Evolutionary conservation across 2,888 invertebrate species (phyloP).

Genomic region (Argynnis bischoffii): DNA sequence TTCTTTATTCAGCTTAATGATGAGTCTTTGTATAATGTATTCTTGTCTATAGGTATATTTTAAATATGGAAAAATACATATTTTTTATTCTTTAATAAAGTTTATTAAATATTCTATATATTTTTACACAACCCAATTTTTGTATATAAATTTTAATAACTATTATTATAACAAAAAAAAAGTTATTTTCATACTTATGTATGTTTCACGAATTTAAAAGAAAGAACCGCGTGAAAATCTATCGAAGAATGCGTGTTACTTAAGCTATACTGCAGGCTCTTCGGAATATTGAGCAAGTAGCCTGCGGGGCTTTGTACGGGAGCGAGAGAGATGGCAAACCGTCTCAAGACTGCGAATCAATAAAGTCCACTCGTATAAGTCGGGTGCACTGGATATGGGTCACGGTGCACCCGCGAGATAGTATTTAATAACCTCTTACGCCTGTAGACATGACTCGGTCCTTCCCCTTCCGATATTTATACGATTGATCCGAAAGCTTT

Average conservation of each 20-base stretch:
- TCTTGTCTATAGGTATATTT: too few relatives aligned
- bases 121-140: too few relatives aligned
- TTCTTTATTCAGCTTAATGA: too few relatives aligned
- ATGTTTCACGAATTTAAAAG: conserved; percentile 41
- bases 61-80: too few relatives aligned
- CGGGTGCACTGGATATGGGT: conserved; percentile 79
- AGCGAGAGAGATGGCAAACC: conserved; percentile 65
- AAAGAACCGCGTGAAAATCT: conserved; percentile 54
- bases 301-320: conserved; percentile 55
- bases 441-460: conserved; percentile 69
- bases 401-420: conserved; percentile 75
- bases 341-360: conserved; percentile 83
- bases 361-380: conserved; percentile 81
- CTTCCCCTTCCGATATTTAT: conserved; percentile 46
- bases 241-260: conserved; percentile 62
- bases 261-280: conserved; percentile 69
- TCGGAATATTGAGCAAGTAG: conserved; percentile 79
- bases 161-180: too few relatives aligned
- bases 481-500: conserved; percentile 51
- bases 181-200: neutral
- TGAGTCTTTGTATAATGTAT: too few relatives aligned
- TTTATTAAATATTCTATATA: too few relatives aligned
- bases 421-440: conserved; percentile 71
- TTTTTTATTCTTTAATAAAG: too few relatives aligned
- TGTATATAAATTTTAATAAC: too few relatives aligned